A percentile compares a stretch with the other conserved stretches of the same genome.
phyloP scores from a whole-genome alignment of 2,113 vertebrate genomes.

The Grus americana region DNA sequence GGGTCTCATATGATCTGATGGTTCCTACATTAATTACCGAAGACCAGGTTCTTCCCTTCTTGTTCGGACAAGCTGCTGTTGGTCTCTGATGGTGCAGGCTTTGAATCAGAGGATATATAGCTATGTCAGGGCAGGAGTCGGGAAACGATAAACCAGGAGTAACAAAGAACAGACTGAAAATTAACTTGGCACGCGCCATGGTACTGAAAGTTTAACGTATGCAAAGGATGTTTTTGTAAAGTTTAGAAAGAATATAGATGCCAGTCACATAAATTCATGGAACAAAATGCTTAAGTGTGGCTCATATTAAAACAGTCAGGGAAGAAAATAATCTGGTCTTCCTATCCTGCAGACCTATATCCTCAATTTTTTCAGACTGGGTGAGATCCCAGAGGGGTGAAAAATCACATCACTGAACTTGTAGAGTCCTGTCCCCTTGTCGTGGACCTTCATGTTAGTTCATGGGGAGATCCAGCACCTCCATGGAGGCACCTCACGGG shows the following conservation, averaged over 20 bases:
- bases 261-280: neutral
- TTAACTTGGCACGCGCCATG: neutral
- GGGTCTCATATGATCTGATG: neutral
- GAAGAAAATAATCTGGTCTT: neutral
- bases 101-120: constrained; percentile 23
- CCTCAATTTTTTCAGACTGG: neutral
- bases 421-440: neutral
- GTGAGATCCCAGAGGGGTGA: neutral
- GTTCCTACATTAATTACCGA: neutral
- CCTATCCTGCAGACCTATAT: neutral
- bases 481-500: neutral
- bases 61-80: neutral
- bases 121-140: constrained; percentile 9
- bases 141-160: constrained; percentile 32
- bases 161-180: constrained; percentile 15
- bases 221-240: neutral
- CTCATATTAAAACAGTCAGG: neutral
- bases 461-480: neutral
- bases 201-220: neutral
- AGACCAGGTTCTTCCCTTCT: neutral
- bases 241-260: neutral
- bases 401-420: neutral
- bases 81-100: neutral
- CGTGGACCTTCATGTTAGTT: neutral
- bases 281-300: neutral